These are phyloP conservation scores for Nematolebias whitei DNA, from an alignment of 2,113 vertebrate species.

Conservation along the genomic window DNA sequence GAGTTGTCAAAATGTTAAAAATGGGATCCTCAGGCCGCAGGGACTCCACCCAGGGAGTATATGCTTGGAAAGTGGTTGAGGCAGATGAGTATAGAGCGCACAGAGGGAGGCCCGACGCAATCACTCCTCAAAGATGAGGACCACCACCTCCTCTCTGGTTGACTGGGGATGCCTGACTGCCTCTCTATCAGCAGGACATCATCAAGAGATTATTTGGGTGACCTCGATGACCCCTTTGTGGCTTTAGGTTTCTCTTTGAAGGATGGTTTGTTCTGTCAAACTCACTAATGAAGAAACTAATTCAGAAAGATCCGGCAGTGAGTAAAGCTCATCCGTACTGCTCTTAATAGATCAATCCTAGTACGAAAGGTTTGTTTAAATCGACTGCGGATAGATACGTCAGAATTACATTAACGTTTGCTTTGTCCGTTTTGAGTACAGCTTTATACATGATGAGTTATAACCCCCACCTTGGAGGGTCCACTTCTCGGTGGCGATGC, in stretches of 20 bases:
- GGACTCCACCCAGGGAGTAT: slow-evolving; percentile 65
- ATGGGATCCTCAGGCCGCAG: slow-evolving; percentile 64
- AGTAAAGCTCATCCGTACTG: neutral
- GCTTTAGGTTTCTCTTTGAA: slow-evolving; percentile 80
- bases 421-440: neutral
- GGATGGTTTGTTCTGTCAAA: slow-evolving; percentile 59
- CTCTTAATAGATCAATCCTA: neutral
- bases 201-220: slow-evolving; percentile 79
- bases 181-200: slow-evolving; percentile 77
- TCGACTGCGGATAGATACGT: neutral
- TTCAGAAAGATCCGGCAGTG: slow-evolving; percentile 43
- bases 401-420: neutral
- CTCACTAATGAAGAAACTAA: slow-evolving; percentile 67
- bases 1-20: slow-evolving; percentile 73
- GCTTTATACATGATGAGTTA: neutral
- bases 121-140: slow-evolving; percentile 68
- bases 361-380: slow-evolving; percentile 6
- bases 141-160: slow-evolving; percentile 56
- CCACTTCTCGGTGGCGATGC: slow-evolving; percentile 63
- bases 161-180: slow-evolving; percentile 64
- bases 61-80: slow-evolving; percentile 56
- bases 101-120: slow-evolving; percentile 71
- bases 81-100: slow-evolving; percentile 51
- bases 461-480: slow-evolving; percentile 32
- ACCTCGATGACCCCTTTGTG: slow-evolving; percentile 71